Evolutionary conservation across 1,140 invertebrate species (phyloP), one percentile per base, ranked within the genome.

Genomic region (Mya arenaria): DNA sequence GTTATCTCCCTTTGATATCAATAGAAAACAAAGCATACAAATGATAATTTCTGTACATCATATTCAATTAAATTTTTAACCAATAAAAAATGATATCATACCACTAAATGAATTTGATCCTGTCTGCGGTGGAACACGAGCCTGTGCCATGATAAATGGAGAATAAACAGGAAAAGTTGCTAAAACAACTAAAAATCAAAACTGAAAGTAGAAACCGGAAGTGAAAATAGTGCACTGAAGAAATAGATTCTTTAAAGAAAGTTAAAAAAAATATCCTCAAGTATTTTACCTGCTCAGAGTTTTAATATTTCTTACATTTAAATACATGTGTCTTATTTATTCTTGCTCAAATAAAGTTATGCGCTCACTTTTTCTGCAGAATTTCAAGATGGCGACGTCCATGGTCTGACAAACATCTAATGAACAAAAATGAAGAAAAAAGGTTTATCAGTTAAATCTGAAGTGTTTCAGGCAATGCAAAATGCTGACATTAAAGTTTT

Each of bases 401-500:
- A 28, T 13, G 3, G 1, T n/a, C 4, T 30, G 13, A 32, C 5
- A 4, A 66, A 66, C 32, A 36, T 30, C 19, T 19, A 17, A 25
- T 23, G 60, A 41, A 77, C 48, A 48, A 82, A 68, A 66, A 87
- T 84, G 74, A 78, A 82, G 44, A 82, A 73, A 60, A 69, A 78
- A 34, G 80, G 68, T 41, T 65, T 81, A 52, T 85, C 88, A 30
- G 90, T 91, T 0, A 83, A 85, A 52, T 72, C 84, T 37, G 84
- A 89, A 19, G 85, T 92, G 0, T 97, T 97, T 91, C 93, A 94
- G 68, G 95, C 96, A 0, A 95, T 97, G 91, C 96, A 97, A 90
- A 96, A 95, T 90, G 95, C 97, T 36, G 95, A 97, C 90, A 95
- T 97, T 15, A 93, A 94, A n/a, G 94, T 95, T 86, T 90, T 97